Evolutionary conservation across 2,113 vertebrate genomes (phyloP).

Genomic region (Pelmatolapia mariae): DNA sequence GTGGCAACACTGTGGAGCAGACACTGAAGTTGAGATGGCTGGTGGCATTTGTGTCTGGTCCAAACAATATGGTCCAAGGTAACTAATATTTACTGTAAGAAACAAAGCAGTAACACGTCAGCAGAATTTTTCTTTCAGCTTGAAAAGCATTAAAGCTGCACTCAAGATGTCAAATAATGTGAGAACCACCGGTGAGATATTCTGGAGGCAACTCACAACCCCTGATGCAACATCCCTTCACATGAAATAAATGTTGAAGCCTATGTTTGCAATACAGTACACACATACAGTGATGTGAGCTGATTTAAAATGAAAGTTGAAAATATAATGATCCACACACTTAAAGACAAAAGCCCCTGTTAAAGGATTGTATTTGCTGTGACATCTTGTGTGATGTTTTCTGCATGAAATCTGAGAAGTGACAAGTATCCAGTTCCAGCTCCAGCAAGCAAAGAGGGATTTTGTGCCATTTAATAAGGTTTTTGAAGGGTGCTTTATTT

Average conservation of each 20-base stretch:
- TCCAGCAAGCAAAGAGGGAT: background rate
- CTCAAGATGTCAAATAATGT: background rate
- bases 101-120: background rate
- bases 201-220: background rate
- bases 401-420: background rate
- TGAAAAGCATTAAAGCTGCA: background rate
- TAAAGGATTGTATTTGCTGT: background rate
- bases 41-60: constrained; percentile 3
- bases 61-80: constrained; percentile 20
- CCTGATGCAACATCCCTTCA: background rate
- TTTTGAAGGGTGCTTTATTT: background rate
- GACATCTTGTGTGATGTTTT: background rate
- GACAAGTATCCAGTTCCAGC: background rate
- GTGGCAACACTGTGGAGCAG: constrained; percentile 26
- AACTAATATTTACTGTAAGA: background rate
- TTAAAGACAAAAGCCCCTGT: background rate
- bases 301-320: background rate
- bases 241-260: background rate
- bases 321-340: background rate
- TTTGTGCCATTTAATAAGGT: background rate
- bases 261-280: background rate
- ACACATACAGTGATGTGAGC: background rate
- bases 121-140: background rate
- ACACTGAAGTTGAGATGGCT: background rate
- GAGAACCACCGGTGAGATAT: background rate